phyloP scores from a whole-genome alignment of 2,797 vertebrate species.

The Pangasius sanitwongsei region DNA sequence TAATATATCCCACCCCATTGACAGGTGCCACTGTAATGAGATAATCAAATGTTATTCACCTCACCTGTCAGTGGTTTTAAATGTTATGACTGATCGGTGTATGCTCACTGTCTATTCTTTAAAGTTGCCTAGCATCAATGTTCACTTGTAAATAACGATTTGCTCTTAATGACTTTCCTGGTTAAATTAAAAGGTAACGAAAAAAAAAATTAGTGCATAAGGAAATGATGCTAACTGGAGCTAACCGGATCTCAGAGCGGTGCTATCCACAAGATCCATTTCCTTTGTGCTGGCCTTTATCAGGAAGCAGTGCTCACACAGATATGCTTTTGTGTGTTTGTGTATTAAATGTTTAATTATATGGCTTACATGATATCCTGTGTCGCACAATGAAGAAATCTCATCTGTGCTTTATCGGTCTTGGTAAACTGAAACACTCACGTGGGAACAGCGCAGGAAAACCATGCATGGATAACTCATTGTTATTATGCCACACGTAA shows the following conservation, averaged over 20 bases:
- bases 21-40: too few relatives aligned
- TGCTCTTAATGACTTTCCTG: neutral
- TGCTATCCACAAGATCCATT: conserved; percentile 29
- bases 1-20: too few relatives aligned
- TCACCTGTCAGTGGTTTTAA: too few relatives aligned
- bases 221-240: conserved; percentile 38
- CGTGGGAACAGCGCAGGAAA: neutral
- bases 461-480: neutral
- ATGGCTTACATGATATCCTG: conserved; percentile 13
- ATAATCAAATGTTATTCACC: too few relatives aligned
- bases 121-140: neutral
- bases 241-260: conserved; percentile 35
- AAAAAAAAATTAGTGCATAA: neutral
- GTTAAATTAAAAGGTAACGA: neutral
- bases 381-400: conserved; percentile 8
- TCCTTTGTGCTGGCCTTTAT: conserved; percentile 51
- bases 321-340: conserved; percentile 19
- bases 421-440: conserved; percentile 2
- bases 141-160: neutral
- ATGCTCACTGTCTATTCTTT: neutral
- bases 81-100: too few relatives aligned
- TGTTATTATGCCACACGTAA: neutral
- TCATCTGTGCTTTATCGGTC: conserved; percentile 17
- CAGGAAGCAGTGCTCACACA: conserved; percentile 20
- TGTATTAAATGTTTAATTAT: conserved; percentile 5